Percentiles rank a stretch among this genome's conserved stretches.
Evolutionary conservation across 2,113 vertebrate genomes (phyloP).

Genomic region (Syrmaticus mikado): DNA sequence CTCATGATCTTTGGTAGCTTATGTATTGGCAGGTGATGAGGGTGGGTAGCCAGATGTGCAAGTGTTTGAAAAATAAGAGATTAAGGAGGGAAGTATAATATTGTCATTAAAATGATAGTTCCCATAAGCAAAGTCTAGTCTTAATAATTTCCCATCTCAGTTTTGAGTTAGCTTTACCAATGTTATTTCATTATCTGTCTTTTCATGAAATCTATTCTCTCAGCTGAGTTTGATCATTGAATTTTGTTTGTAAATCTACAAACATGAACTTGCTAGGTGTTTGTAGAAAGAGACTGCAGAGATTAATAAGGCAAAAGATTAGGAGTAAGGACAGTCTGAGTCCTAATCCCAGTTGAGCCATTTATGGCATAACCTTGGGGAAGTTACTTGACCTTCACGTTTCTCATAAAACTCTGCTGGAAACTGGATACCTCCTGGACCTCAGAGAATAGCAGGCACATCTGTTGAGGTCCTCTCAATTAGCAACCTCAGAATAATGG

Average conservation of each 20-base stretch:
- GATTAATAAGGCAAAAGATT: conserved; percentile 54
- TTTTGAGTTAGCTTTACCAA: neutral
- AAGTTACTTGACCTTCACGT: conserved; percentile 62
- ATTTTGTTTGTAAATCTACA: neutral
- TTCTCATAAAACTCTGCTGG: conserved; percentile 40
- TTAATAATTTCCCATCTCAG: neutral
- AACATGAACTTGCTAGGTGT: neutral
- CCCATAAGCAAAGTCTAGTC: neutral
- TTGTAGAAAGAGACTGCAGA: conserved; percentile 21
- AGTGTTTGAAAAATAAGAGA: neutral
- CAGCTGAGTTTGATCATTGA: neutral
- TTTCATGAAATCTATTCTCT: neutral
- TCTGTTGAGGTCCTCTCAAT: conserved; percentile 33
- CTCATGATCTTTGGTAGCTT: accelerated
- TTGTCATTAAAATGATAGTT: neutral
- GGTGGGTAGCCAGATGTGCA: neutral
- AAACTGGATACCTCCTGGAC: conserved; percentile 56
- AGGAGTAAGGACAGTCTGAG: conserved; percentile 22
- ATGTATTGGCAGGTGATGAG: neutral
- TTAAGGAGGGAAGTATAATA: neutral
- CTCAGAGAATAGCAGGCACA: neutral
- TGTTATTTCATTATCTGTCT: neutral
- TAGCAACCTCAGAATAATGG: conserved; percentile 1
- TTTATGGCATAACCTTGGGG: conserved; percentile 56
- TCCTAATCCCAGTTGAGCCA: conserved; percentile 63